Percentiles rank a stretch among this genome's conserved stretches.
Evolutionary conservation across 2,888 invertebrate genomes (phyloP).

Genomic region (Lottia scabra): DNA sequence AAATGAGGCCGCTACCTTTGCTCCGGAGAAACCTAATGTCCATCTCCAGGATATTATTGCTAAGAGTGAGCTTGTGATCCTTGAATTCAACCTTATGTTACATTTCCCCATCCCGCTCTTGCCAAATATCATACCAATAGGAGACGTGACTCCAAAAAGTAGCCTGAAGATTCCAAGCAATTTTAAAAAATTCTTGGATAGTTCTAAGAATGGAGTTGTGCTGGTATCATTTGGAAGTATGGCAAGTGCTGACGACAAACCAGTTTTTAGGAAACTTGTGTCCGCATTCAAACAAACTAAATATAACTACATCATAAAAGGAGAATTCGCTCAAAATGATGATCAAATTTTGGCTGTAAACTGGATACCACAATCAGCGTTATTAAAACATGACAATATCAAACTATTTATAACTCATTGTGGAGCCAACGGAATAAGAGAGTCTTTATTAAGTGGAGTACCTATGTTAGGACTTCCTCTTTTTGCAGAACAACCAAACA

Average conservation of each 20-base stretch:
- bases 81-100: constrained; percentile 34
- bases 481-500: constrained; percentile 39
- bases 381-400: constrained; percentile 40
- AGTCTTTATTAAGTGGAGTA: constrained; percentile 48
- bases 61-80: constrained; percentile 31
- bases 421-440: constrained; percentile 46
- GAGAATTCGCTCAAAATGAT: background rate
- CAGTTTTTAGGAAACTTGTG: background rate
- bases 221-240: constrained; percentile 46
- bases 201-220: constrained; percentile 36
- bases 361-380: constrained; percentile 50
- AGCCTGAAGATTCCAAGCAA: constrained; percentile 30
- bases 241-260: background rate
- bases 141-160: constrained; percentile 31
- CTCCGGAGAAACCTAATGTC: constrained; percentile 30
- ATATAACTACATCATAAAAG: background rate
- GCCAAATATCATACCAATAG: constrained; percentile 38
- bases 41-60: constrained; percentile 20
- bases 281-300: background rate
- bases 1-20: constrained; percentile 25
- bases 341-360: constrained; percentile 17
- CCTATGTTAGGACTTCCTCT: constrained; percentile 47
- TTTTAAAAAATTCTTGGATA: constrained; percentile 31
- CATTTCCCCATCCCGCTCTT: constrained; percentile 31
- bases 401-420: constrained; percentile 50